Base-by-base conservation (phyloP, 2,113 vertebrate genomes). In the Butastur rufipennis region DNA sequence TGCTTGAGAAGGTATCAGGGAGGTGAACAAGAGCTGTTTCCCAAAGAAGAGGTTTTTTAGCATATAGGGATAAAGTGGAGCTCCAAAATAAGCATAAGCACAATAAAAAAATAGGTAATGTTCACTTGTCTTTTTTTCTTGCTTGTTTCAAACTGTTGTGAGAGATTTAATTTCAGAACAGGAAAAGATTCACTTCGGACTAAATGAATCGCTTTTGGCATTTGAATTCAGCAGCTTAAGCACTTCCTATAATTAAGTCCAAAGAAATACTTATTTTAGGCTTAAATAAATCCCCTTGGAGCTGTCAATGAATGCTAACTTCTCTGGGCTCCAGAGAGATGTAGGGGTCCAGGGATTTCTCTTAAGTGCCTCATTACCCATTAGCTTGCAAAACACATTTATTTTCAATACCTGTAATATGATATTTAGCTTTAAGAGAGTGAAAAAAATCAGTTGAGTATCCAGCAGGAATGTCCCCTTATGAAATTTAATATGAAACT, bases 251-350 rank as follows among this genome's bases (percentile, higher is more conserved):
- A 93, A 93, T 93, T 96, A 97, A 94, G 93, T 90, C 79, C 86
- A 94, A 96, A 97, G 74, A 97, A 97, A 95, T 75, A 96, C 74
- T 91, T 97, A 91, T 88, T 97, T 96, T 77, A 94, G 88, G 97
- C 93, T 98, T 98, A 97, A 97, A 98, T 92, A 97, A 97, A 97
- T 97, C 96, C 96, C 95, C 50, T 93, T 88, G 96, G 97, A 96
- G 52, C 90, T 97, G 94, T 95, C 97, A 77, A 52, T 91, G 84
- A 97, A 94, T 92, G 45, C 90, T 95, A 61, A 90, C 36, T 97
- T 97, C 61, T 95, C 61, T 68, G 71, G 87, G 73, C 95, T 96
- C 61, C 78, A 96, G 81, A 96, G 93, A 91, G 65, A 85, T 62
- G 65, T 62, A 81, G 88, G 52, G 66, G 61, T 88, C 74, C 42